Evolutionary conservation across 2,797 vertebrate species (phyloP).

Genomic region (Anolis apletophallus): DNA sequence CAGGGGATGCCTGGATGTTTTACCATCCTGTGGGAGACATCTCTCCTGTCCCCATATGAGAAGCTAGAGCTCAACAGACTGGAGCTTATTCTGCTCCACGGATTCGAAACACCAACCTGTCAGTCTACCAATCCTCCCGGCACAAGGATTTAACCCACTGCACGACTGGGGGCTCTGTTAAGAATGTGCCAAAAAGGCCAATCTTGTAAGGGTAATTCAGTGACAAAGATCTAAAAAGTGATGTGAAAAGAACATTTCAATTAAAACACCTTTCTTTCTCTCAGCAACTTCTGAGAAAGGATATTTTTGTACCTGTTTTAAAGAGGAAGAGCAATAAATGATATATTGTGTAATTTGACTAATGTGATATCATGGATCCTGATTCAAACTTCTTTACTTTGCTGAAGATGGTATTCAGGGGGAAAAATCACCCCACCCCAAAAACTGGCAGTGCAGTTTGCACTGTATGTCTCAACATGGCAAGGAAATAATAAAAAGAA

Average conservation of each 20-base stretch:
- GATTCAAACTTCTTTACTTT: background rate
- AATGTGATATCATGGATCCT: background rate
- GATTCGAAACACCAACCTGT: too few species aligned
- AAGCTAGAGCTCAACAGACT: too few species aligned
- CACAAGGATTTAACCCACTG: too few species aligned
- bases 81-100: too few species aligned
- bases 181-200: slow-evolving; percentile 48
- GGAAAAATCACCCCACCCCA: slow-evolving; percentile 23
- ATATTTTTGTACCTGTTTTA: background rate
- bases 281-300: background rate
- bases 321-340: background rate
- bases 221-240: background rate
- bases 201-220: slow-evolving; percentile 29
- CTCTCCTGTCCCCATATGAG: too few species aligned
- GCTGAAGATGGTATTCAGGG: slow-evolving; percentile 33
- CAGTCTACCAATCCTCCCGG: too few species aligned
- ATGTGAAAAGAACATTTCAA: background rate
- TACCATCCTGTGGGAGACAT: too few species aligned
- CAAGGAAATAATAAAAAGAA: background rate
- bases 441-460: slow-evolving; percentile 58
- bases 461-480: slow-evolving; percentile 41
- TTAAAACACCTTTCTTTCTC: background rate
- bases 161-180: background rate
- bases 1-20: too few species aligned
- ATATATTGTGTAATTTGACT: background rate